phyloP scores from a whole-genome alignment of 2,797 vertebrate genomes.

The Melanotaenia maccullochi region DNA sequence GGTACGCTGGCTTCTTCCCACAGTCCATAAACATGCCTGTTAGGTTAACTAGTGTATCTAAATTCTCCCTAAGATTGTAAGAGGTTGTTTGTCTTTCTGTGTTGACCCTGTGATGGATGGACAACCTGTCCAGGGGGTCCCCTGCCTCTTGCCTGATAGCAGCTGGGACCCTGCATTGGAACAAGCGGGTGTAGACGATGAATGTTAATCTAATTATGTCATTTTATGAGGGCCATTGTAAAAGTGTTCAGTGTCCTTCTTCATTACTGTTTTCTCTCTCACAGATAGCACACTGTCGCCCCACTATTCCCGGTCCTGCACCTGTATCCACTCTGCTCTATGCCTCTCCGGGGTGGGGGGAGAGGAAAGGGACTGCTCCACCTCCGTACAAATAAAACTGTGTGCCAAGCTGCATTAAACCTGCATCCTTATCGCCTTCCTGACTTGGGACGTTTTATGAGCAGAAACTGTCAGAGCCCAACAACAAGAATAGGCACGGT shows the following conservation, averaged over 20 bases:
- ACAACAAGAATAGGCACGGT: slow-evolving; percentile 55
- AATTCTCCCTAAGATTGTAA: too few species aligned
- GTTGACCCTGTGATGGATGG: too few species aligned
- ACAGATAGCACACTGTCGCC: slow-evolving; percentile 10
- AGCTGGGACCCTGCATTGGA: too few species aligned
- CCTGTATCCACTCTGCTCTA: slow-evolving; percentile 49
- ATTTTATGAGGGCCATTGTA: slow-evolving; percentile 4
- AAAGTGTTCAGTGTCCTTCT: slow-evolving; percentile 20
- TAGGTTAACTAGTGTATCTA: too few species aligned
- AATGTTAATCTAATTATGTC: background rate
- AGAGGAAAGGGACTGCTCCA: slow-evolving; percentile 42
- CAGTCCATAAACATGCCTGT: too few species aligned
- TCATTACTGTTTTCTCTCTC: slow-evolving; percentile 17
- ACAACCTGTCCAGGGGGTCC: too few species aligned
- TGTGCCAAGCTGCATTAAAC: slow-evolving; percentile 73
- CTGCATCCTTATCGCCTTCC: slow-evolving; percentile 70
- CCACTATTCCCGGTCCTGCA: slow-evolving; percentile 29
- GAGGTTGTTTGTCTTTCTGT: too few species aligned
- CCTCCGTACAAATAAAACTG: slow-evolving; percentile 73
- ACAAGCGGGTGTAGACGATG: too few species aligned
- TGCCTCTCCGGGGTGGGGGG: slow-evolving; percentile 9
- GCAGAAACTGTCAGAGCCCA: slow-evolving; percentile 53
- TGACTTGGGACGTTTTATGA: slow-evolving; percentile 78
- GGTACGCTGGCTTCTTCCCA: too few species aligned
- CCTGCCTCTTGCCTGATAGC: too few species aligned